Percentiles rank a stretch among this genome's conserved stretches.
Conservation (phyloP, 2,797 vertebrate species). For the Australoheros facetus region DNA sequence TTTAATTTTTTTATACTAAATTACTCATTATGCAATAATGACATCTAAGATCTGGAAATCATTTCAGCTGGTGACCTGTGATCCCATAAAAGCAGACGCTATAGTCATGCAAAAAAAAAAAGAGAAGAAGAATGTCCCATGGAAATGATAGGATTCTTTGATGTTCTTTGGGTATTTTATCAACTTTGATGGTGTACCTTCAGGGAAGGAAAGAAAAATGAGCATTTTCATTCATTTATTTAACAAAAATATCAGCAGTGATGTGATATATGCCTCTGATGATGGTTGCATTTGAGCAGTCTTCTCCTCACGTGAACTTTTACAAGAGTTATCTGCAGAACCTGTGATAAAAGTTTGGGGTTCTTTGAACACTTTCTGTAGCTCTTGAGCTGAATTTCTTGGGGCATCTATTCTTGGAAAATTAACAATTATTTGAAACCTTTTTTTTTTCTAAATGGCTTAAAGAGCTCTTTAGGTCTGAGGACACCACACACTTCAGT, state of each 20-base stretch:
- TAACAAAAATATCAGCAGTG: neutral
- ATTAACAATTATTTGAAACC: neutral
- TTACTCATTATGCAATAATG: neutral
- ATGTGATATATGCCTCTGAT: neutral
- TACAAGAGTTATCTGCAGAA: neutral
- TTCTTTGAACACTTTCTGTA: neutral
- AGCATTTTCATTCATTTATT: neutral
- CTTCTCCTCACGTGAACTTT: neutral
- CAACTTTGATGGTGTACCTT: neutral
- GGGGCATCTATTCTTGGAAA: neutral
- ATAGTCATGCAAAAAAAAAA: neutral
- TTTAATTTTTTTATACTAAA: neutral
- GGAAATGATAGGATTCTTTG: neutral
- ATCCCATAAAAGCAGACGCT: constrained; percentile 1
- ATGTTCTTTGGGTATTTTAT: neutral
- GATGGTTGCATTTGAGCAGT: neutral
- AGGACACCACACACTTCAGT: neutral
- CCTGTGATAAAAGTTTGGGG: neutral
- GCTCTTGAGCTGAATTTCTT: neutral
- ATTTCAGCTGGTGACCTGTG: constrained; percentile 14
- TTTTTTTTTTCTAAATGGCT: neutral
- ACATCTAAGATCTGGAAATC: constrained; percentile 22
- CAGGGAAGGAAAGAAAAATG: neutral
- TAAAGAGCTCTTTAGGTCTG: neutral
- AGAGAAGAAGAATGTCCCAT: neutral